Evolutionary conservation across 2,888 invertebrate species (phyloP).

Genomic region (Itoplectis maculator): DNA sequence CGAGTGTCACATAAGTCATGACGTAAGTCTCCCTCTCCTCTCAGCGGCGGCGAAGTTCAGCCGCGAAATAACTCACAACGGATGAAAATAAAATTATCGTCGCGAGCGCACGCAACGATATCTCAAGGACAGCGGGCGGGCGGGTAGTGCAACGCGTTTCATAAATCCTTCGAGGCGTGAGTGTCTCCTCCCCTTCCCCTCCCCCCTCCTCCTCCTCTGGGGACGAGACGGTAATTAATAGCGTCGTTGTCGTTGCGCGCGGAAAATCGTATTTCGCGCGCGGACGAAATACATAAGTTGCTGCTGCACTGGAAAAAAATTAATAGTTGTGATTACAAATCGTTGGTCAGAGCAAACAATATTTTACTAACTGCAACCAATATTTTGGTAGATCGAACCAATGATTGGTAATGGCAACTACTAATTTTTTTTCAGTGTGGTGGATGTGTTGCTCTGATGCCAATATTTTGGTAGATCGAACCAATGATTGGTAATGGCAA

Average conservation of each 20-base stretch:
- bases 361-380: too few relatives aligned
- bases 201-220: constrained; percentile 19
- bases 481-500: too few relatives aligned
- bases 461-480: too few relatives aligned
- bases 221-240: constrained; percentile 56
- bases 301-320: too few relatives aligned
- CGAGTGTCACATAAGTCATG: constrained; percentile 4
- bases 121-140: constrained; percentile 52
- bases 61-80: constrained; percentile 12
- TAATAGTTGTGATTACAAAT: too few relatives aligned
- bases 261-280: constrained; percentile 57
- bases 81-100: constrained; percentile 19
- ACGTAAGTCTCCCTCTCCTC: background rate
- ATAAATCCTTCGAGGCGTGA: constrained; percentile 54
- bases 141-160: too few relatives aligned
- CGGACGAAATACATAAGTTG: constrained; percentile 52
- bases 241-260: constrained; percentile 21
- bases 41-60: constrained; percentile 13
- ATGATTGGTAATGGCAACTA: too few relatives aligned
- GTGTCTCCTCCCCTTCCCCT: constrained; percentile 6
- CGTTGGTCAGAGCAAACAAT: too few relatives aligned
- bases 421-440: too few relatives aligned
- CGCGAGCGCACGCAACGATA: constrained; percentile 41
- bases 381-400: background rate
- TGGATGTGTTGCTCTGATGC: too few relatives aligned